Conservation (phyloP, 2,888 invertebrate genomes). For the Acanthosepion esculentum region DNA sequence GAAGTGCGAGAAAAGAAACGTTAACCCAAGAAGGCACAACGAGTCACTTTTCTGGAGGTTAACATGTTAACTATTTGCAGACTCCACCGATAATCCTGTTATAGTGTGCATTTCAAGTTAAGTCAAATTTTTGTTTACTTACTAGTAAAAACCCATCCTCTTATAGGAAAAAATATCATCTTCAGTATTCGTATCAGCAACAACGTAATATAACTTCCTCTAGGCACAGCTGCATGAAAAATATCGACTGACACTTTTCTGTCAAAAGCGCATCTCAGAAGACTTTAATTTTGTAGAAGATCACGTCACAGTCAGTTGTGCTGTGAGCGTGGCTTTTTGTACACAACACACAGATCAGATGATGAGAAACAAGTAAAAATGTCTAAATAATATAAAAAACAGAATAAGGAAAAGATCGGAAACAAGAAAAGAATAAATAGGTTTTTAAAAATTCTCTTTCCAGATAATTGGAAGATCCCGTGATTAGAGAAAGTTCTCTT, state of each 20-base stretch:
- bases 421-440: not conserved
- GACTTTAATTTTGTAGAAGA: not conserved
- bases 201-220: not conserved
- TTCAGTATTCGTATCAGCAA: not conserved
- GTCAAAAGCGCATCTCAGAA: not conserved
- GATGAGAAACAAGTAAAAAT: not conserved
- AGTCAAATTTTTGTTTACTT: too few species aligned
- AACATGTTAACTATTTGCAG: too few species aligned
- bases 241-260: not conserved
- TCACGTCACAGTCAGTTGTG: not conserved
- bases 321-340: not conserved
- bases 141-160: too few species aligned
- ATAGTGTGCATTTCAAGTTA: too few species aligned
- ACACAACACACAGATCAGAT: not conserved
- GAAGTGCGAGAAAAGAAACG: too few species aligned
- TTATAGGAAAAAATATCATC: too few species aligned
- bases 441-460: not conserved
- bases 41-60: too few species aligned
- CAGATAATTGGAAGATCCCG: not conserved
- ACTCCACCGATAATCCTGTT: too few species aligned
- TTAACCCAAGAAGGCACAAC: too few species aligned
- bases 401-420: not conserved
- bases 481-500: not conserved
- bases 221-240: not conserved
- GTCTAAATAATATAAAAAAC: not conserved